Evolutionary conservation across 1,140 invertebrate genomes (phyloP).

Genomic region (Lucilia sericata): DNA sequence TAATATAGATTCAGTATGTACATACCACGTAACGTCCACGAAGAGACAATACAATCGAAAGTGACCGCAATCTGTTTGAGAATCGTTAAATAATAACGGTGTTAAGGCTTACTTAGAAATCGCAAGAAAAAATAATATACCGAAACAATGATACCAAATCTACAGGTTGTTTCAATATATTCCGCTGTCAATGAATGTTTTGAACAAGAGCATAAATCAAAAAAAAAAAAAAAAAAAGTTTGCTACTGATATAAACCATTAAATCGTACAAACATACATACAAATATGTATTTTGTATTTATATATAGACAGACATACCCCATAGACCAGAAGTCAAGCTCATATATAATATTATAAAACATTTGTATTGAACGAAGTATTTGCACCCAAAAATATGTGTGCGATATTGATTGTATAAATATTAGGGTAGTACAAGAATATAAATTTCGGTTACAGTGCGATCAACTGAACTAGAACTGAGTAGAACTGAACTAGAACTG

Average conservation of each 20-base stretch:
- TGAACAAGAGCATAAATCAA: neutral
- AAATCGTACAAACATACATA: no score
- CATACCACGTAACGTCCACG: neutral
- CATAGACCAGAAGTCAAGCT: slow-evolving; percentile 17
- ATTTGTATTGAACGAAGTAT: neutral
- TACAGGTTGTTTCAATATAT: neutral
- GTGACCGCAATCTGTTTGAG: slow-evolving; percentile 37
- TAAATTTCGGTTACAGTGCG: no score
- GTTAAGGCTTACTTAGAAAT: slow-evolving; percentile 16
- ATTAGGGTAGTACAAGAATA: no score
- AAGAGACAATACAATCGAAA: slow-evolving; percentile 31
- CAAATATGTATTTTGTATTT: no score
- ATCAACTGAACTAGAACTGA: no score
- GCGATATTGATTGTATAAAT: neutral
- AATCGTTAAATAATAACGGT: slow-evolving; percentile 43
- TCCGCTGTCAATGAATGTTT: neutral
- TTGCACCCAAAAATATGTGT: neutral
- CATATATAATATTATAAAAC: neutral
- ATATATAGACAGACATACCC: no score
- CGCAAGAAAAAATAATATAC: no score
- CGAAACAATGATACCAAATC: slow-evolving; percentile 3
- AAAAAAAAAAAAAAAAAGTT: neutral
- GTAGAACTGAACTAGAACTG: no score
- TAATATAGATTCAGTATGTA: neutral
- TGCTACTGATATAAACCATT: slow-evolving; percentile 30